A percentile compares a stretch with the other conserved stretches of the same genome.
phyloP scores from a whole-genome alignment of 1,140 invertebrate genomes.

The Mylabris phalerata region DNA sequence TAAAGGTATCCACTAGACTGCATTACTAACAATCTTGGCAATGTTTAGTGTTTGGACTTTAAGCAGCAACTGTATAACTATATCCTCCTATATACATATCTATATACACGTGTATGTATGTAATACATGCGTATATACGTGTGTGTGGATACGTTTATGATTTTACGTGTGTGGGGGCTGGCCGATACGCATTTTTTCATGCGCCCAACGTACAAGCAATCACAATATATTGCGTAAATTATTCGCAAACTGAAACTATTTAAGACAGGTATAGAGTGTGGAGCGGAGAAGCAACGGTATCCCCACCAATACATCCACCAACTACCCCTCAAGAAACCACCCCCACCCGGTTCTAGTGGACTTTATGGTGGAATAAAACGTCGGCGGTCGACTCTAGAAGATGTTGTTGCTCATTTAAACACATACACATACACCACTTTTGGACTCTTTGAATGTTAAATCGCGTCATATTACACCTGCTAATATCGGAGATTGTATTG shows the following conservation, averaged over 20 bases:
- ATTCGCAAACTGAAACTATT: constrained; percentile 15
- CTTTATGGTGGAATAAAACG: no score
- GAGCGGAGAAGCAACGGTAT: background rate
- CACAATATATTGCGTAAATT: constrained; percentile 19
- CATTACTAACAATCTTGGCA: constrained; percentile 15
- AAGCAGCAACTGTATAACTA: constrained; percentile 10
- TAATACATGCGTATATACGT: no score
- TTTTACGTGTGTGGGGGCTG: no score
- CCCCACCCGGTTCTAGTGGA: no score
- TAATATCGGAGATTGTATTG: no score
- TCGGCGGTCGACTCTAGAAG: no score
- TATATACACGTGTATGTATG: no score
- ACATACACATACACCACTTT: no score
- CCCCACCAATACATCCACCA: constrained; percentile 4
- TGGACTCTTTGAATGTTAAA: no score
- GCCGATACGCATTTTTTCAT: constrained; percentile 10
- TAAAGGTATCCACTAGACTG: constrained; percentile 8
- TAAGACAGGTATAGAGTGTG: constrained; percentile 2
- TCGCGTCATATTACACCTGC: no score
- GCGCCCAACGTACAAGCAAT: constrained; percentile 6
- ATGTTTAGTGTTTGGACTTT: constrained; percentile 2
- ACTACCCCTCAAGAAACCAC: constrained; percentile 1
- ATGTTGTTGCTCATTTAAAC: no score
- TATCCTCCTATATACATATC: background rate
- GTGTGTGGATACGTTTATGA: no score